Evolutionary conservation across 2,888 invertebrate species (phyloP), one percentile per base, ranked within the genome.

Genomic region (Drosophila monieri): DNA sequence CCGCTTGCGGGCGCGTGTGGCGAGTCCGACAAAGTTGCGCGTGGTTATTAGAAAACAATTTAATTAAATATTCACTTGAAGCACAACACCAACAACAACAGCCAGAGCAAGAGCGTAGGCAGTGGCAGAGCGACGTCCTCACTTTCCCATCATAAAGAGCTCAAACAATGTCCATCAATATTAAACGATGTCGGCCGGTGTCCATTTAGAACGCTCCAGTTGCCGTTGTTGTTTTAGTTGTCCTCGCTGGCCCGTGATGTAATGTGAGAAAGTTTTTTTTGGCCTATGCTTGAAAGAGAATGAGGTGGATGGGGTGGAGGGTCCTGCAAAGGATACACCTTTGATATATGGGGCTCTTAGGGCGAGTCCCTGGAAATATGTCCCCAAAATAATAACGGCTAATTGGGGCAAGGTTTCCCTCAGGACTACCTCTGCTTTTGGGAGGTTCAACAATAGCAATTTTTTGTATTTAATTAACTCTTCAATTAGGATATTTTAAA

Each of bases 61-160:
- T 90, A 90, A 90, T 90, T 90, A 90, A 90, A 90, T 89, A 90
- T 89, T 88, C 89, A 89, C 86, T 90, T 85, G 83, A 88, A 88
- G 73, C 66, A 66, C 61, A 62, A 49, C 27, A 73, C 54, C 67
- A 59, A 68, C 59, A 71, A 57, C 54, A 56, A 71, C 54, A 67
- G 37, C 52, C 56, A 49, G 35, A 60, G 48, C 55, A 52, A 56
- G 52, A 61, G 56, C 58, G 66, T 52, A 52, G 48, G 59, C 66
- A 53, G 53, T 43, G 25, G 6, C 41, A 18, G 57, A 64, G 37
- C 35, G 55, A 57, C 57, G 56, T 56, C 71, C 55, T 70, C 69
- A 72, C 80, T 76, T 87, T 85, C 74, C 71, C 84, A 75, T 81
- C 73, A 74, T 72, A 78, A 84, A 74, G 75, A 57, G 68, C 76